Evolutionary conservation across 1,140 invertebrate genomes (phyloP), one percentile per base, ranked within the genome.

Genomic region (Batillaria attramentaria): DNA sequence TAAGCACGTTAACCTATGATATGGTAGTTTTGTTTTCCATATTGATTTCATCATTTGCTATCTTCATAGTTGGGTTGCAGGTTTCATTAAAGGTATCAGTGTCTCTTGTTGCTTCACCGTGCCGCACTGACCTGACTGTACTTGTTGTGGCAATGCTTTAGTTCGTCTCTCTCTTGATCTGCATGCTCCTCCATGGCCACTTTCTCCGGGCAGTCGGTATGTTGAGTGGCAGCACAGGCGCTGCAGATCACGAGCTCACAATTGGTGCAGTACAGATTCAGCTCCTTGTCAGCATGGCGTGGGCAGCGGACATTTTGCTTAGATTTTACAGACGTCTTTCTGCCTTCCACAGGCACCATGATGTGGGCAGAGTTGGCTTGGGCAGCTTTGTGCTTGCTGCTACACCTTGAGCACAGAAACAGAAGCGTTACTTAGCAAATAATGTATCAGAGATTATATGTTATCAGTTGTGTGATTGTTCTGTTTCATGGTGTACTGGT

Each of bases 201-300:
- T 6, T 62, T 28, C 1, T 3, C 33, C 3, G 39, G 10, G 57
- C 72, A 75, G 33, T 75, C 50, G 3, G 37, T n/a, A 28, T 75
- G 72, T 16, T 42, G 13, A 16, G 18, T 35, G 39, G 31, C 54
- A 3, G 54, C 39, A 31, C 72, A 75, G 20, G 35, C 50, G 2
- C 39, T 37, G 54, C 72, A 75, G 72, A 62, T 54, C 37, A 42
- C n/a, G 4, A 42, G 10, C 35, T 75, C 72, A n/a, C 72, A 75
- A 57, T 75, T 42, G 39, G 35, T 75, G 72, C 72, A 75, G 72
- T 62, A 75, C 54, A 75, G 20, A 20, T 37, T 39, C 54, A 62
- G 54, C 35, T 42, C 50, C 37, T 39, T n/a, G 10, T 54, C 72
- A 3, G 31, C n/a, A 20, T 75, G 72, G 5, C 2, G 31, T 6